phyloP scores from a whole-genome alignment of 1,140 invertebrate genomes.

The Pogonomyrmex barbatus region DNA sequence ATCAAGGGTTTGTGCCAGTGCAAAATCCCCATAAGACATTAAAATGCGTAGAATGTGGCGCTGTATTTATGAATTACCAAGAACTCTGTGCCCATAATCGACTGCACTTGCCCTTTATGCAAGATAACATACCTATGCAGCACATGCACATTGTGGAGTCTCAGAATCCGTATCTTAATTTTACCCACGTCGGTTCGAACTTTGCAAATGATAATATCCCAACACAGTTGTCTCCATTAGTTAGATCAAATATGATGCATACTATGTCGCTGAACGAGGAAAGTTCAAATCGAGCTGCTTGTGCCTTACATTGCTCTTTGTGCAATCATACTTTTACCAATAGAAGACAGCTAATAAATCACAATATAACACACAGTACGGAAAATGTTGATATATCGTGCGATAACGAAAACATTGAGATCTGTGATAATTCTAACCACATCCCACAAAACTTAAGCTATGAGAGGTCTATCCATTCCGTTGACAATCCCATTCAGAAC shows the following conservation, averaged over 20 bases:
- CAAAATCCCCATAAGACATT: constrained; percentile 77
- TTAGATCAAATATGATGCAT: constrained; percentile 69
- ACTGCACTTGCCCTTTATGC: constrained; percentile 78
- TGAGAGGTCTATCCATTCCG: constrained; percentile 71
- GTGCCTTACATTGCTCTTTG: constrained; percentile 81
- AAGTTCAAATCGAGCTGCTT: constrained; percentile 74
- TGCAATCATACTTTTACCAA: constrained; percentile 82
- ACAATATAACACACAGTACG: constrained; percentile 78
- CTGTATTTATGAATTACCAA: constrained; percentile 80
- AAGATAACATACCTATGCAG: constrained; percentile 77
- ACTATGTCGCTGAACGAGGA: constrained; percentile 65
- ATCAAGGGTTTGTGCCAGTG: constrained; percentile 77
- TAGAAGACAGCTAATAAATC: constrained; percentile 79
- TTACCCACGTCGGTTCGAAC: constrained; percentile 69
- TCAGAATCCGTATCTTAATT: constrained; percentile 78
- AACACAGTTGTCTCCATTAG: constrained; percentile 60
- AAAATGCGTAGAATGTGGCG: constrained; percentile 81
- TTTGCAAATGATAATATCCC: constrained; percentile 51
- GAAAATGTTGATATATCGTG: constrained; percentile 79
- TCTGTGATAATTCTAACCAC: constrained; percentile 78
- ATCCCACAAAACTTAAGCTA: constrained; percentile 75
- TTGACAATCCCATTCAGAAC: constrained; percentile 76
- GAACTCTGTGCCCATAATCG: constrained; percentile 81
- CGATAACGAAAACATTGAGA: constrained; percentile 80
- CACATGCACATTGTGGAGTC: constrained; percentile 83